A percentile compares a stretch with the other conserved stretches of the same genome.
Conservation (phyloP, 2,113 vertebrate genomes). For the Eidolon helvum region DNA sequence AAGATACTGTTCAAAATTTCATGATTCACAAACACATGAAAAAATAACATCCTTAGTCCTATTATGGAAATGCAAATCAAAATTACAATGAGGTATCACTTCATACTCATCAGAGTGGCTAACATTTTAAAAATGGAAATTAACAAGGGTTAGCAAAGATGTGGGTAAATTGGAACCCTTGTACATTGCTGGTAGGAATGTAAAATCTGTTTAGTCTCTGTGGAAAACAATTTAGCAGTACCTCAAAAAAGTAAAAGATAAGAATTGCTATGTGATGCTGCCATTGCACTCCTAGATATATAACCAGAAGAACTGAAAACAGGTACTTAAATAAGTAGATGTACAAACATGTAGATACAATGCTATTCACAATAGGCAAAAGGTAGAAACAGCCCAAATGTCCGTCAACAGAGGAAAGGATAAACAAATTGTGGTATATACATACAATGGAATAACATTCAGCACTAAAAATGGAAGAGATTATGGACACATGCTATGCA, state of each 20-base stretch:
- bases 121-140: conserved; percentile 15
- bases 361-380: neutral
- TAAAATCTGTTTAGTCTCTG: neutral
- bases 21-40: neutral
- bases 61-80: conserved; percentile 41
- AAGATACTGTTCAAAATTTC: neutral
- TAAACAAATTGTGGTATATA: neutral
- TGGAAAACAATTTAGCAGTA: neutral
- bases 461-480: neutral
- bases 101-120: neutral
- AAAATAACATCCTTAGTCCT: neutral
- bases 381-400: neutral
- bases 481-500: neutral
- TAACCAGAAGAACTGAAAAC: neutral
- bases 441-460: neutral
- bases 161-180: neutral
- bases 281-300: neutral
- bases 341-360: neutral
- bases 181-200: neutral
- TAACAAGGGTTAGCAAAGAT: neutral
- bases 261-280: neutral
- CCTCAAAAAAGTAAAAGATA: conserved; percentile 36
- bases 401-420: neutral
- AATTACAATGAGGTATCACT: neutral
- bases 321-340: neutral